Evolutionary conservation across 2,797 vertebrate species (phyloP), one percentile per base, ranked within the genome.

Genomic region (Xerus rutilus): DNA sequence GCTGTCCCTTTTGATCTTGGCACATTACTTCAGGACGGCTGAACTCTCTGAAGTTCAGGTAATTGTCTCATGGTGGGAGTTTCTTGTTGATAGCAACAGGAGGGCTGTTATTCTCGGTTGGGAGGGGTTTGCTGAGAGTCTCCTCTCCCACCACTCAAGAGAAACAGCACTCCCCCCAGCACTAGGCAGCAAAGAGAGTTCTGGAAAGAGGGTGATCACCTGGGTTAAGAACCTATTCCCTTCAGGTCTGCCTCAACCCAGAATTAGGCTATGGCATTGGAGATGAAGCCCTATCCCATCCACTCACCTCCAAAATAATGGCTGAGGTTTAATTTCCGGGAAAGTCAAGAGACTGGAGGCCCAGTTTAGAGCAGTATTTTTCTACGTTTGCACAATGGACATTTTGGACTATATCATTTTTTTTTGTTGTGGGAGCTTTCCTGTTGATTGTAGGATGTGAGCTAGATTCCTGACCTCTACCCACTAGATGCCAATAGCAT

Each of bases 281-380:
- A 30, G 47, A 4, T 45, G 18, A 43, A 47, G 13, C 0, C 13
- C 12, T 10, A 7, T 0, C 0, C 47, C 4, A 28, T 4, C 43
- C 47, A 23, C 23, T 0, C 8, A 13, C 3, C 5, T 12, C 39
- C 21, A 57, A 32, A 52, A 25, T 45, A 45, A 52, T 9, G 14
- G 10, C 39, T n/a, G 5, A 92, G 18, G 52, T 49, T 90, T 86
- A 57, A 47, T 57, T 77, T 82, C 69, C 69, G 65, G 13, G 64
- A 3, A 17, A 49, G 11, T 49, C 4, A 30, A 67, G 23, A 45
- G n/a, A 52, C 25, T 69, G 14, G 15, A 82, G 59, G 13, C 20
- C 43, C 49, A 30, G 59, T 52, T 43, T 49, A 52, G 32, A 67
- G 14, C 11, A 54, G 32, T 23, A 23, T 59, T 85, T 85, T 73